Evolutionary conservation across 2,113 vertebrate genomes (phyloP).

Genomic region (Kryptolebias marmoratus): DNA sequence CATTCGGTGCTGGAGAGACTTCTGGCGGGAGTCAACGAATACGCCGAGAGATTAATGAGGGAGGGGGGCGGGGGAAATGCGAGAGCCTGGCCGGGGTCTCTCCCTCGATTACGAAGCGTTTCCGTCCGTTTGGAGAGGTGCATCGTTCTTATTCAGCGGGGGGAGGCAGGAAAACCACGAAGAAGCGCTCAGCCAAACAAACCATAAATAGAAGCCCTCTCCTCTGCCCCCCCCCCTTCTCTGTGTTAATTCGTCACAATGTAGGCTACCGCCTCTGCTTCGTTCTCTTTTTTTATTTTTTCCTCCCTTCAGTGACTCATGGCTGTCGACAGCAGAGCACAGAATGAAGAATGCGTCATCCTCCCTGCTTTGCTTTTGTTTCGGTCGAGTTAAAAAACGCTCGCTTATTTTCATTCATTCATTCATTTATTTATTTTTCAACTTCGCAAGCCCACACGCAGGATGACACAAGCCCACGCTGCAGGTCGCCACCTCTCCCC

Average conservation of each 20-base stretch:
- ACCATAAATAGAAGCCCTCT: constrained; percentile 71
- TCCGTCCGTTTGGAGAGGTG: constrained; percentile 25
- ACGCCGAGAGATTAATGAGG: constrained; percentile 24
- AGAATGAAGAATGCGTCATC: constrained; percentile 65
- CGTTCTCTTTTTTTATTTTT: constrained; percentile 4
- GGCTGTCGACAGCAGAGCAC: constrained; percentile 31
- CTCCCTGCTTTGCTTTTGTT: constrained; percentile 54
- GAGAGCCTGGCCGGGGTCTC: constrained; percentile 22
- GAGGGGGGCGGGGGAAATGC: background rate
- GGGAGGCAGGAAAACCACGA: constrained; percentile 67
- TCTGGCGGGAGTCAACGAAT: constrained; percentile 13
- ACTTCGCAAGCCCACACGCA: constrained; percentile 44
- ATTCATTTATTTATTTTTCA: constrained; percentile 38
- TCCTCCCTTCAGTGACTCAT: constrained; percentile 58
- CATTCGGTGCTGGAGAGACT: constrained; percentile 17
- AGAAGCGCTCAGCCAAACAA: constrained; percentile 66
- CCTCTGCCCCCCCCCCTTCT: constrained; percentile 15
- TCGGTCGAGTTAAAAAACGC: constrained; percentile 21
- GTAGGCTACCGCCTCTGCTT: constrained; percentile 72
- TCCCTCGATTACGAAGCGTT: constrained; percentile 37
- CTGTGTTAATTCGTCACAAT: constrained; percentile 42
- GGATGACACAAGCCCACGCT: constrained; percentile 37
- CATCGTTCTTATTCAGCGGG: constrained; percentile 45
- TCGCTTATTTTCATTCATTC: background rate
- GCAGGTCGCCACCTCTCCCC: constrained; percentile 31